These are phyloP conservation scores for Laupala kohalensis DNA, from an alignment of 1,140 invertebrate species.

Conservation along the genomic window DNA sequence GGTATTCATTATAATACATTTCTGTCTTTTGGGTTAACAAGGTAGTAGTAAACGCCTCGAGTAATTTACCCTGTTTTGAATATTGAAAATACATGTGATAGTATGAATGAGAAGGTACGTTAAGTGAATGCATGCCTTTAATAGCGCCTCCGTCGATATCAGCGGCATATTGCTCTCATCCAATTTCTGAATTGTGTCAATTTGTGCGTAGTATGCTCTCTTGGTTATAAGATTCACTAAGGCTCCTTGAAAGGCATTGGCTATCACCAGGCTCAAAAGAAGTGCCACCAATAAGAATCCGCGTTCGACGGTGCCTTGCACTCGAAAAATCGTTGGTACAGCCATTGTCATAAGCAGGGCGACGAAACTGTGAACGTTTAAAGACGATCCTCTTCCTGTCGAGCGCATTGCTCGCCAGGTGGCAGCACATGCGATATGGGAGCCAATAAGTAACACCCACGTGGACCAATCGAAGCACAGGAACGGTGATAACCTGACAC, in stretches of 20 bases:
- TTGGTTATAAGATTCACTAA: neutral
- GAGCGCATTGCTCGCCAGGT: neutral
- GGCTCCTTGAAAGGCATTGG: neutral
- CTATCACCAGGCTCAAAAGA: neutral
- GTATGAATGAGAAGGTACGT: too few species aligned
- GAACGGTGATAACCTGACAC: neutral
- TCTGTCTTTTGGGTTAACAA: too few species aligned
- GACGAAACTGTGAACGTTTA: neutral
- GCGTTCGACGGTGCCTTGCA: neutral
- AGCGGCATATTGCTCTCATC: neutral
- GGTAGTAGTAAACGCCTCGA: too few species aligned
- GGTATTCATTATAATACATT: too few species aligned
- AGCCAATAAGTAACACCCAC: neutral
- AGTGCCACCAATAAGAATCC: neutral
- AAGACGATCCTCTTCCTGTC: too few species aligned
- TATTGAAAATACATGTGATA: too few species aligned
- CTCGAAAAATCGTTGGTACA: neutral
- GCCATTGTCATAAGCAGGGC: neutral
- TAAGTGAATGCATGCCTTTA: too few species aligned
- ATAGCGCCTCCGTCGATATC: neutral
- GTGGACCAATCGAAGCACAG: neutral
- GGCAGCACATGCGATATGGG: too few species aligned
- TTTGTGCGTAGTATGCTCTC: neutral
- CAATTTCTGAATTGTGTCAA: neutral
- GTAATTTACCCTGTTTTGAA: too few species aligned